Base-by-base conservation (phyloP, 1,140 invertebrate genomes). In the Drosophila leontia region DNA sequence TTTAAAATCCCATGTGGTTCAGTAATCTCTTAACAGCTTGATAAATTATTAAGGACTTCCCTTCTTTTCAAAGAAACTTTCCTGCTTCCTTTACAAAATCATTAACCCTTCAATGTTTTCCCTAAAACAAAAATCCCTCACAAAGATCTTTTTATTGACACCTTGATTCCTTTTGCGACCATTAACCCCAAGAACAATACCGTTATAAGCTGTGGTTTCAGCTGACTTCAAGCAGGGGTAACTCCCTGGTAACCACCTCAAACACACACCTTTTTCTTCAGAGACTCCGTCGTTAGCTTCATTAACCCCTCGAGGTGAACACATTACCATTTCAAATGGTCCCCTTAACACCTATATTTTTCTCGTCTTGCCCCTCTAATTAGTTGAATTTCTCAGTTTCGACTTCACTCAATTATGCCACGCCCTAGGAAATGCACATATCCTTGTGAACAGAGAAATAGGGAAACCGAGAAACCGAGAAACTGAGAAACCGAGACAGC, bases 331-430 rank as follows among this genome's bases (percentile, higher is more conserved):
- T 69, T 60, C 75, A 83, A 69, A 67, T 62, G 60, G 39, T 35
- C 44, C 69, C 56, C 60, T 58, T 75, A 62, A 81, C 69, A 60
- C 68, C 39, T 50, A 72, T 51, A 44, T 69, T 42, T 44, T 44
- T 53, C 29, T 17, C n/a, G 29, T 47, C 34, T 55, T 77, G 63
- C 85, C 81, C 84, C 72, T 84, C 77, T 88, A 88, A 88, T 88
- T 88, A 88, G 84, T 72, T 35, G 77, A 53, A 84, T 84, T 87
- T 81, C 84, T 78, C 57, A 57, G 48, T 78, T 75, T 55, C 55
- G 64, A 80, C 77, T 83, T 69, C 34, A 64, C 51, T 79, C 63
- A 68, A 68, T 41, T 37, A 57, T 60, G 53, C 76, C 75, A 78
- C 76, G 75, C 76, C 76, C 60, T 48, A 37, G 19, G 23, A 50